Evolutionary conservation across 37 sponge, comb jelly and placozoan genomes (phyloP).

Genomic region (Haliclona indistincta): DNA sequence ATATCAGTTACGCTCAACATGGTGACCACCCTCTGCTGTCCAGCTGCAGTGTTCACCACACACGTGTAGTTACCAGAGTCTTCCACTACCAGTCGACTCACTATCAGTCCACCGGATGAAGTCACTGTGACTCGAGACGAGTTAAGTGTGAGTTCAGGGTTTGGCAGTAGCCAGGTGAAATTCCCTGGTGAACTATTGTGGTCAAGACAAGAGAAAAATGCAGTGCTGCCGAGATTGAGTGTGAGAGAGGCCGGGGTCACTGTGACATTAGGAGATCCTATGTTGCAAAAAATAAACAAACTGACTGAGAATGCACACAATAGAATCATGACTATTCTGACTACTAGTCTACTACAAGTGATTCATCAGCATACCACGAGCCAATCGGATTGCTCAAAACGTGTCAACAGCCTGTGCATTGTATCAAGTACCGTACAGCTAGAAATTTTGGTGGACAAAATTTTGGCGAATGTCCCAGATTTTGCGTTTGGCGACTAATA

Average conservation of each 20-base stretch:
- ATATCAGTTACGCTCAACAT: slow-evolving; percentile 14
- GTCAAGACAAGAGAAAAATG: background rate
- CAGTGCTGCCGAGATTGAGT: background rate
- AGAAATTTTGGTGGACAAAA: no score
- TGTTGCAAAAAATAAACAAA: background rate
- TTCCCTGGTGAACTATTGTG: background rate
- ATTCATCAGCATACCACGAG: no score
- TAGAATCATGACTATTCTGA: no score
- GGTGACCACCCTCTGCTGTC: background rate
- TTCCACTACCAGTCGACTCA: background rate
- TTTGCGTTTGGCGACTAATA: no score
- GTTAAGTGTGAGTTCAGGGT: background rate
- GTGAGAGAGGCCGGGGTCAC: background rate
- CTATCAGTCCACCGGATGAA: background rate
- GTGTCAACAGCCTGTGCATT: no score
- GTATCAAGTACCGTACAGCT: no score
- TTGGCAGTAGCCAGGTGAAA: background rate
- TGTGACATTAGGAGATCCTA: background rate
- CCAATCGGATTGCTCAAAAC: no score
- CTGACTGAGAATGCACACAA: no score
- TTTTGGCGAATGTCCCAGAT: no score
- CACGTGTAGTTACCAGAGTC: slow-evolving; percentile 51
- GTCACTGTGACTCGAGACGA: background rate
- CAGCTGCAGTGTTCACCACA: background rate
- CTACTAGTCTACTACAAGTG: no score